Conservation (phyloP, 2,888 invertebrate genomes). For the Helleia helle region DNA sequence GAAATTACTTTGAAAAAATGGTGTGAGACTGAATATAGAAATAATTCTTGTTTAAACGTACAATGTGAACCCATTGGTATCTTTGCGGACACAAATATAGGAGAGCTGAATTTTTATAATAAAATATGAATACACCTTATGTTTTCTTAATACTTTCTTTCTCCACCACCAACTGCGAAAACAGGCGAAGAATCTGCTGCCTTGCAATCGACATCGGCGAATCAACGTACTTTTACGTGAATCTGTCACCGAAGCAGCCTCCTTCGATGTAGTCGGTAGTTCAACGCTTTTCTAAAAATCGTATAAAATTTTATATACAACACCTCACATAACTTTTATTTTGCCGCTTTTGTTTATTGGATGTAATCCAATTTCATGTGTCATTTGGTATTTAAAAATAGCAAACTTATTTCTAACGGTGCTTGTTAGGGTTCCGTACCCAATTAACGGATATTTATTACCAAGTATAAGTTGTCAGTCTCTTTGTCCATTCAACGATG, state of each 20-base stretch:
- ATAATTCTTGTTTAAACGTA: too few species aligned
- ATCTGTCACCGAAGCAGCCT: slow-evolving; percentile 29
- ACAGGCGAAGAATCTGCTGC: slow-evolving; percentile 46
- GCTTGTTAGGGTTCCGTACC: too few species aligned
- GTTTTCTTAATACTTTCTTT: slow-evolving; percentile 42
- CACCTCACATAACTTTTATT: not conserved
- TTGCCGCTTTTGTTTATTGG: not conserved
- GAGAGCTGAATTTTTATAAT: too few species aligned
- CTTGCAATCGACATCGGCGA: slow-evolving; percentile 47
- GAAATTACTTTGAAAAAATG: not conserved
- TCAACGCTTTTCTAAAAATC: slow-evolving; percentile 26
- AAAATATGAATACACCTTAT: slow-evolving; percentile 32
- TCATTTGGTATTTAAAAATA: not conserved
- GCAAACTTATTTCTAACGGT: not conserved
- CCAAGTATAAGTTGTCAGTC: too few species aligned
- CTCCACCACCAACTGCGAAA: slow-evolving; percentile 62
- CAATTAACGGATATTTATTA: too few species aligned
- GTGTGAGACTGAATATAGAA: too few species aligned
- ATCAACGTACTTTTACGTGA: slow-evolving; percentile 44
- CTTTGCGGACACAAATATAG: too few species aligned
- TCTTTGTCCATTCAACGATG: too few species aligned
- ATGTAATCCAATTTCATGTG: slow-evolving; percentile 9
- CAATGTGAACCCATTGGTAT: too few species aligned
- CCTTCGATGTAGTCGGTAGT: slow-evolving; percentile 31
- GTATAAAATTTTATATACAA: not conserved